Base-by-base conservation (phyloP, 1,140 invertebrate species). In the Eurosta solidaginis region DNA sequence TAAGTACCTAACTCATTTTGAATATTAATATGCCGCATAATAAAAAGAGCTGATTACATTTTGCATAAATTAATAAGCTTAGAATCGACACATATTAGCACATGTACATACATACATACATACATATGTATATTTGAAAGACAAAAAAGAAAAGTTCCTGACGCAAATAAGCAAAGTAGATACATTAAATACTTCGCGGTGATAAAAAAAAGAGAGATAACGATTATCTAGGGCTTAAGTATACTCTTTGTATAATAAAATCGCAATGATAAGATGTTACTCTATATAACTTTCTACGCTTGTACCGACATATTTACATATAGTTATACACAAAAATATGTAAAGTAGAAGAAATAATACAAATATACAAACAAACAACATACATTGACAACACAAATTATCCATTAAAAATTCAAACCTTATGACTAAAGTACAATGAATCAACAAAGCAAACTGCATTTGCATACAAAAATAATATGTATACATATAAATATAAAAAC, bases 361-460 rank as follows among this genome's bases (percentile, higher is more conserved):
- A 6, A 52, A 10, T 5, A 10, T 25, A 52, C n/a, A 20, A 20
- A 10, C 50, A 52, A 10, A 52, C 2, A 52, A 25, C n/a, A 52
- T 52, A 52, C 20, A 20, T n/a, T 3, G 10, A 52, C 10, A 25
- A 10, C 50, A 25, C 50, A 54, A 20, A 54, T 10, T 25, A 54
- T 27, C 54, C 54, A 33, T 59, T 27, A 59, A 59, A n/a, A 22
- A 59, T 59, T 36, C 29, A 36, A 2, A 59, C 5, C 17, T 59
- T 40, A 40, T 68, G 59, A 68, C 59, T 33, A 68, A 68, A 68
- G 59, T 68, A 68, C 59, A 68, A 68, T 68, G 33, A 68, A 68
- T 29, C 59, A 68, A 68, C 59, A 68, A 68, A 68, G 40, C n/a
- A 5, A 68, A 68, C 59, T 68, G 22, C 20, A n/a, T n/a, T n/a